Base-by-base conservation (phyloP, 2,113 vertebrate species). In the Rhineura floridana region DNA sequence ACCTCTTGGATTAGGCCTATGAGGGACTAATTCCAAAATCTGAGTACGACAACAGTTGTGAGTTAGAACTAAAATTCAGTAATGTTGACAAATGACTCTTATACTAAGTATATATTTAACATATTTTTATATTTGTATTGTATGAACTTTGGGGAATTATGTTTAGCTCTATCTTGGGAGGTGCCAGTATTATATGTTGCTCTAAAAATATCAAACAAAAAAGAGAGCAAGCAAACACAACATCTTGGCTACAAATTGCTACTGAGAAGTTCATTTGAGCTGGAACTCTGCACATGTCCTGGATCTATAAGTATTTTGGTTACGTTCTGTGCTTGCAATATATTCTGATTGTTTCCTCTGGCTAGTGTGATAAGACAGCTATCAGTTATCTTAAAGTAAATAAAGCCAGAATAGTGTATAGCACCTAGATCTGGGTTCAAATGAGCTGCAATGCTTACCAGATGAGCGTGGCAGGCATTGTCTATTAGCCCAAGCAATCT, bases 221-320 rank as follows among this genome's bases (percentile, higher is more conserved):
- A 82, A 44, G 87, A 89, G 88, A 90, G 21, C 87, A 90, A 88
- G 70, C 76, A 88, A 52, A 59, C 19, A 36, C 76, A 75, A 39
- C 85, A 80, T 89, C 50, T 52, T 88, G 87, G 91, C 93, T 94
- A 83, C 89, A 91, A 83, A 87, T 91, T 59, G 55, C 55, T 59
- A 59, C 55, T 59, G 55, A 59, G 55, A 13, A 59, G 55, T 19
- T 59, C 21, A 19, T 13, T 59, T 59, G 15, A 59, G 55, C 55
- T 19, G 55, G 55, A 59, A 59, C 55, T 59, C 55, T 59, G 21
- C 55, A 59, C 19, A 59, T 59, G 55, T 59, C 17, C 55, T 59
- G 55, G 55, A 13, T 19, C 55, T 59, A 59, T 25, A 65, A 65
- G 7, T 65, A 65, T 65, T 65, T 65, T 65, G 63, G 5, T 30